Evolutionary conservation across 1,140 invertebrate genomes (phyloP).

Genomic region (Philotrypesis tridentata): DNA sequence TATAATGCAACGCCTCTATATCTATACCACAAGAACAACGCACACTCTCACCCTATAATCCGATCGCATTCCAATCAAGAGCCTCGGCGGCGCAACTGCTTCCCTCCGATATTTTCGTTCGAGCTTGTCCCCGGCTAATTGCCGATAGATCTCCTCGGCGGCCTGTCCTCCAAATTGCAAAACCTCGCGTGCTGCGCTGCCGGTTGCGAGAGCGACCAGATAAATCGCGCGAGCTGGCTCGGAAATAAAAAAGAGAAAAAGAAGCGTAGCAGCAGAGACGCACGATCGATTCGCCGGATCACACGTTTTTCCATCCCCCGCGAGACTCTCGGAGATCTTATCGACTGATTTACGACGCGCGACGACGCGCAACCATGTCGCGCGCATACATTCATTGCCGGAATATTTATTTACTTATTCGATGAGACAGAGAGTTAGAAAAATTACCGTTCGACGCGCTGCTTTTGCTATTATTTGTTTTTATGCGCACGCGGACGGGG

Average conservation of each 20-base stretch:
- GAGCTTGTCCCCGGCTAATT: slow-evolving; percentile 30
- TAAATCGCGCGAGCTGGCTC: slow-evolving; percentile 11
- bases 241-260: not conserved
- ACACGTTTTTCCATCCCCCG: not conserved
- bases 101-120: slow-evolving; percentile 22
- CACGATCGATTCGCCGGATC: not conserved
- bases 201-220: not conserved
- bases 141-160: slow-evolving; percentile 34
- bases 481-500: too few species aligned
- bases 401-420: too few species aligned
- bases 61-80: slow-evolving; percentile 17
- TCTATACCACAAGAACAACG: not conserved
- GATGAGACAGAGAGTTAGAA: too few species aligned
- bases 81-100: not conserved
- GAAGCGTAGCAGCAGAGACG: too few species aligned
- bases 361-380: too few species aligned
- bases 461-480: too few species aligned
- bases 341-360: slow-evolving; percentile 20
- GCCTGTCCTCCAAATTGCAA: slow-evolving; percentile 10
- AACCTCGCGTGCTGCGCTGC: not conserved
- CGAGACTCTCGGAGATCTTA: too few species aligned
- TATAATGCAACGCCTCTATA: not conserved
- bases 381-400: too few species aligned
- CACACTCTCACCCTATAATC: not conserved
- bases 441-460: too few species aligned